Percentiles rank a stretch among this genome's conserved stretches.
Conservation (phyloP, 2,797 vertebrate genomes). For the Crenuchus spilurus region DNA sequence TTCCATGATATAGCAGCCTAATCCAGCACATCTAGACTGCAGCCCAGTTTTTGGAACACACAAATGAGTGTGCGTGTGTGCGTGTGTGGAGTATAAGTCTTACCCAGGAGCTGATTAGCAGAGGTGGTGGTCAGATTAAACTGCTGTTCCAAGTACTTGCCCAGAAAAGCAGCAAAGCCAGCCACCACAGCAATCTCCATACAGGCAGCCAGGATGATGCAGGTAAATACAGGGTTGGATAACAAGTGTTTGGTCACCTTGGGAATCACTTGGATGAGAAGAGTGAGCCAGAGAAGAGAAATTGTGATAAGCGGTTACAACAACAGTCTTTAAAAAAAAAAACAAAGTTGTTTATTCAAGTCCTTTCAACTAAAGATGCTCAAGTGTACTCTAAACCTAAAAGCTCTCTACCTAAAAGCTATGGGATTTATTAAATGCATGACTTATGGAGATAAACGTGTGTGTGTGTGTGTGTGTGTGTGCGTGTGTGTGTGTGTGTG, state of each 20-base stretch:
- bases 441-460: too few species aligned
- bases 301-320: background rate
- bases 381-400: background rate
- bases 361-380: background rate
- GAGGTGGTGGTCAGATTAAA: constrained; percentile 97
- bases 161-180: constrained; percentile 94
- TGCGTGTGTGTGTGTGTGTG: too few species aligned
- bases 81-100: constrained; percentile 56
- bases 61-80: background rate
- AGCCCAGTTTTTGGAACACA: too few species aligned
- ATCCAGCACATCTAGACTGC: background rate
- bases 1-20: too few species aligned
- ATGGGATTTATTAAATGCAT: background rate
- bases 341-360: background rate
- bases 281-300: background rate
- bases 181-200: constrained; percentile 99
- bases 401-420: background rate
- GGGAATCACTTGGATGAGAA: constrained; percentile 87
- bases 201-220: constrained; percentile 94
- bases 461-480: too few species aligned
- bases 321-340: background rate
- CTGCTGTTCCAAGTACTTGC: constrained; percentile 98
- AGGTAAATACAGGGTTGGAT: constrained; percentile 97
- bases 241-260: constrained; percentile 96
- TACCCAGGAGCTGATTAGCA: constrained; percentile 96